Evolutionary conservation across 2,888 invertebrate species (phyloP).

Genomic region (Rhynchonema sp.): DNA sequence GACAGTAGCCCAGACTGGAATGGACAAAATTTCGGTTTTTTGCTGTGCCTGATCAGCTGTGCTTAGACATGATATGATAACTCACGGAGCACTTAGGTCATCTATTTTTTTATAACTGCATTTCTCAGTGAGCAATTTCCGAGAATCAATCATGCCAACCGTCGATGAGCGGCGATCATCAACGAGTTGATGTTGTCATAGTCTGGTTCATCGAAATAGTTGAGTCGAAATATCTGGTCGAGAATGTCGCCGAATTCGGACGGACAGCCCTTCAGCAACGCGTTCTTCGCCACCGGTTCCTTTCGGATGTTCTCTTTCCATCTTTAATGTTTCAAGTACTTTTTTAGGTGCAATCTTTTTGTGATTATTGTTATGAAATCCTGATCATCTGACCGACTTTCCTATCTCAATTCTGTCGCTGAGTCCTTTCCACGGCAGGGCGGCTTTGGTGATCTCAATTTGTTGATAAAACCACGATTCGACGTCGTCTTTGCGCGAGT

Average conservation of each 20-base stretch:
- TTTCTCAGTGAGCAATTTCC: too few species aligned
- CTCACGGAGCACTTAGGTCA: too few species aligned
- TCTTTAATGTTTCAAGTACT: not conserved
- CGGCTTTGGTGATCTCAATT: not conserved
- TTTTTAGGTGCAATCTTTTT: too few species aligned
- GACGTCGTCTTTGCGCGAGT: not conserved
- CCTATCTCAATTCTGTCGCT: not conserved
- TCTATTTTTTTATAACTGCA: too few species aligned
- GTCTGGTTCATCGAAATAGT: not conserved
- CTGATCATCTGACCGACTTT: not conserved
- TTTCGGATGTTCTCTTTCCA: not conserved
- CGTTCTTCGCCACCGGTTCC: not conserved
- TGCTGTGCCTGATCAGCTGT: too few species aligned
- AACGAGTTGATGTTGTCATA: not conserved
- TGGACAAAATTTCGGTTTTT: not conserved
- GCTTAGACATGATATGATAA: too few species aligned
- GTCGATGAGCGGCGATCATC: not conserved
- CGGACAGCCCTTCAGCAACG: not conserved
- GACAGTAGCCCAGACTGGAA: not conserved
- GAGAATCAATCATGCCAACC: too few species aligned
- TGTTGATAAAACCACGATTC: not conserved
- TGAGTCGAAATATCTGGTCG: not conserved
- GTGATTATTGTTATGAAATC: too few species aligned
- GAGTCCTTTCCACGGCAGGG: not conserved
- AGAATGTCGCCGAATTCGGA: not conserved